Percentiles rank a stretch among this genome's conserved stretches.
phyloP scores from a whole-genome alignment of 2,888 invertebrate species.

The Prosopocoilus inquinatus region DNA sequence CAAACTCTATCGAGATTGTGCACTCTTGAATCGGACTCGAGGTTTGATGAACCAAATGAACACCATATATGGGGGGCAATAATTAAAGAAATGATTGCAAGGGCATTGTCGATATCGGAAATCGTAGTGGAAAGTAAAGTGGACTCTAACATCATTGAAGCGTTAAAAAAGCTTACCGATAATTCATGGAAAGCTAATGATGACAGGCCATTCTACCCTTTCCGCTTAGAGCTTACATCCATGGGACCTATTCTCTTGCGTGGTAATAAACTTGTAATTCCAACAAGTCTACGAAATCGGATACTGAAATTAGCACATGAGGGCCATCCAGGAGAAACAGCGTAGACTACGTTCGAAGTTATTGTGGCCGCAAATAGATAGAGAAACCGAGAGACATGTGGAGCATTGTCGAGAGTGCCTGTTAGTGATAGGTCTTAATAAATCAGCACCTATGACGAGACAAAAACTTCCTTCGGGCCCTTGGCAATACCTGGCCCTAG shows the following conservation, averaged over 20 bases:
- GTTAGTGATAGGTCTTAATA: not conserved
- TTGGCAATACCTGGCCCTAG: constrained; percentile 26
- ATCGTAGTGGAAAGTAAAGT: too few relatives aligned
- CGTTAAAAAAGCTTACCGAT: constrained; percentile 9
- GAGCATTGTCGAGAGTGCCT: constrained; percentile 14
- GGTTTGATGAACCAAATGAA: too few relatives aligned
- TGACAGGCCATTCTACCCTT: constrained; percentile 6
- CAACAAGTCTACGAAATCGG: constrained; percentile 12
- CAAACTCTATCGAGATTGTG: too few relatives aligned
- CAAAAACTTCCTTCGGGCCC: constrained; percentile 26
- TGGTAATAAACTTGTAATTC: constrained; percentile 16
- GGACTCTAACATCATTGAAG: constrained; percentile 16
- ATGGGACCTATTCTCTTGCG: constrained; percentile 9
- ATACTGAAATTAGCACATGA: constrained; percentile 27
- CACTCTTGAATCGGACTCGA: too few relatives aligned
- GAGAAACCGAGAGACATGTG: constrained; percentile 24
- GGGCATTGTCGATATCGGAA: too few relatives aligned
- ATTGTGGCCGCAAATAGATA: too few relatives aligned
- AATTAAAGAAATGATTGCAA: too few relatives aligned
- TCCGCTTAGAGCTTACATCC: constrained; percentile 9
- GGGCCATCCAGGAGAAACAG: constrained; percentile 31
- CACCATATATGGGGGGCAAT: too few relatives aligned
- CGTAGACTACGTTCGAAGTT: too few relatives aligned
- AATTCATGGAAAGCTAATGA: constrained; percentile 11
- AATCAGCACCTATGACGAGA: constrained; percentile 23